Evolutionary conservation across 2,888 invertebrate genomes (phyloP), one percentile per base, ranked within the genome.

Genomic region (Neuroscelio doddi): DNA sequence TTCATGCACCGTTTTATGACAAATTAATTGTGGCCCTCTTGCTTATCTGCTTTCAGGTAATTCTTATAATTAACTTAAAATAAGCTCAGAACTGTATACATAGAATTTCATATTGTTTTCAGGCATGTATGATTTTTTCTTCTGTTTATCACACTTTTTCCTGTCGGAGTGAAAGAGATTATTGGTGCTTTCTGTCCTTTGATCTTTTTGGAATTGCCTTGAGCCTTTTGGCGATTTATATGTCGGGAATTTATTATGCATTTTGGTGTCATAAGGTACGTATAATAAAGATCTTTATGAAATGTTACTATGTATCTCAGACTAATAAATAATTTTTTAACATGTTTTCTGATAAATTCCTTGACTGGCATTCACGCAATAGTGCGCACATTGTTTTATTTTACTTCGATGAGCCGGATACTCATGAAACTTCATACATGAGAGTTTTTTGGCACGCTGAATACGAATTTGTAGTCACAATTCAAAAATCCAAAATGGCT

Each of bases 241-340:
- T 96, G 68, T 96, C 96, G 17, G 97, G 97, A 51, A 94, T 98
- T 69, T 97, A 98, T 85, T 97, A 96, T 83, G 97, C 97, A 8
- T 98, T 97, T 86, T 97, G 96, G 93, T 98, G 97, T 85, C 92
- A 95, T 83, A 90, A 90, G 86, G 96, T 95, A 87, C 89, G 89
- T 87, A 24, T 26, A 34, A 30, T n/a, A n/a, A n/a, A n/a, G n/a
- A n/a, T n/a, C n/a, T n/a, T n/a, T n/a, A n/a, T n/a, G 14, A 14
- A 32, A 5, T 14, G 30, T 12, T 17, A 9, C n/a, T 42, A 9
- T 15, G 32, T 30, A 27, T n/a, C n/a, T n/a, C n/a, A n/a, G n/a
- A n/a, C n/a, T n/a, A n/a, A n/a, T n/a, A n/a, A n/a, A n/a, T n/a
- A n/a, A n/a, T n/a, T n/a, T n/a, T n/a, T n/a, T n/a, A n/a, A n/a